Evolutionary conservation across 1,140 invertebrate species (phyloP).

Genomic region (Macrobrachium rosenbergii): DNA sequence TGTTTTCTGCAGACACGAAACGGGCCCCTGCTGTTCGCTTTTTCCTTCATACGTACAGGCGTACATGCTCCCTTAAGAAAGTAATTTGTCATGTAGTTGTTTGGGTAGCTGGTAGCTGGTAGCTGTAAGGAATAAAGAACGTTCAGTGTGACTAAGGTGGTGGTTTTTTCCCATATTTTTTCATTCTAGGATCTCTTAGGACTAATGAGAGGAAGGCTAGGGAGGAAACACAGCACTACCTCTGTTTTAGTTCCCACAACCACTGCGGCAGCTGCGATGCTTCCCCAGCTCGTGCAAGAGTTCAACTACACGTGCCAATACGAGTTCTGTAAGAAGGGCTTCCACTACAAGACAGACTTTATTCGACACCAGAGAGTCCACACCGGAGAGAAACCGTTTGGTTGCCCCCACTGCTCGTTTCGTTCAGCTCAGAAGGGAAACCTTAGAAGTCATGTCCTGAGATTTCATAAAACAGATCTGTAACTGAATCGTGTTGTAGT

Average conservation of each 20-base stretch:
- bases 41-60: too few relatives aligned
- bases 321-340: slow-evolving; percentile 14
- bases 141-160: slow-evolving; percentile 28
- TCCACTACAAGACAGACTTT: slow-evolving; percentile 27
- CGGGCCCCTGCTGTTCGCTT: too few relatives aligned
- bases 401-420: slow-evolving; percentile 30
- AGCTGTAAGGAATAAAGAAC: neutral
- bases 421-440: slow-evolving; percentile 50
- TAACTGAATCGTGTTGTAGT: neutral
- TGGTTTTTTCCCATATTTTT: slow-evolving; percentile 18
- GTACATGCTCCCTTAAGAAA: too few relatives aligned
- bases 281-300: too few relatives aligned
- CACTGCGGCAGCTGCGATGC: too few relatives aligned
- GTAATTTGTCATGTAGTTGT: too few relatives aligned
- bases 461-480: slow-evolving; percentile 10
- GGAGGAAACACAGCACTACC: neutral
- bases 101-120: neutral
- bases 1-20: too few relatives aligned
- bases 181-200: slow-evolving; percentile 40
- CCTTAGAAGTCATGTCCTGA: slow-evolving; percentile 25
- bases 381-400: slow-evolving; percentile 49
- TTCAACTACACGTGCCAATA: neutral
- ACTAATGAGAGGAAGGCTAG: too few relatives aligned
- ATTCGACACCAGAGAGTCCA: slow-evolving; percentile 29
- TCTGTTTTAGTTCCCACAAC: neutral